These are phyloP conservation scores for Halcyon chelicuti DNA, from an alignment of 2,797 vertebrate genomes.

Conservation along the genomic window DNA sequence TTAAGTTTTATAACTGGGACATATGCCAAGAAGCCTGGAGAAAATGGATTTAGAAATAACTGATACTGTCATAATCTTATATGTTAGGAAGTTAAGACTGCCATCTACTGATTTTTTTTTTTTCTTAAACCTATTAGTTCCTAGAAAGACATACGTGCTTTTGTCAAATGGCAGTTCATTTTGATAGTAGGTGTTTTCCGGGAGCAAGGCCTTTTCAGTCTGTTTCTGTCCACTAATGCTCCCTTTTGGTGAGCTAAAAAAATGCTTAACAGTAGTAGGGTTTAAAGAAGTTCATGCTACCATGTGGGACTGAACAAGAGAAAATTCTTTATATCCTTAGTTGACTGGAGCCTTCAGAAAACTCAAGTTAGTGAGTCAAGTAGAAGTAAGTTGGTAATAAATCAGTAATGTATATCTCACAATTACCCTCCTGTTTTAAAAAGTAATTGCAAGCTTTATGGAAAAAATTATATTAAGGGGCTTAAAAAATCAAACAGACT, in stretches of 20 bases:
- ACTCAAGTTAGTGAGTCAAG: background rate
- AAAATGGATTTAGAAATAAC: conserved; percentile 46
- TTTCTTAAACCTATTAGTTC: conserved; percentile 64
- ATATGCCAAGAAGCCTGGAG: background rate
- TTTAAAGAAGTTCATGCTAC: conserved; percentile 41
- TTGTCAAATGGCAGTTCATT: conserved; percentile 75
- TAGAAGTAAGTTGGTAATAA: conserved; percentile 46
- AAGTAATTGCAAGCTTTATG: background rate
- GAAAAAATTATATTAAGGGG: background rate
- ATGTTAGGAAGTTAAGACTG: conserved; percentile 89
- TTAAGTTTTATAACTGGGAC: conserved; percentile 41
- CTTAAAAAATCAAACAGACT: background rate
- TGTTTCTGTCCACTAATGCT: conserved; percentile 34
- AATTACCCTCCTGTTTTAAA: background rate
- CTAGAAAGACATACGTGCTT: conserved; percentile 50
- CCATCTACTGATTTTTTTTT: conserved; percentile 90
- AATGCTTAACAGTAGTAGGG: background rate
- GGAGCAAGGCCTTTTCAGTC: conserved; percentile 76
- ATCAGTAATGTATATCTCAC: background rate
- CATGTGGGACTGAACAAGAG: background rate
- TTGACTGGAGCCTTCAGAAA: conserved; percentile 47
- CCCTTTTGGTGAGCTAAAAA: conserved; percentile 34
- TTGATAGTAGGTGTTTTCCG: conserved; percentile 76
- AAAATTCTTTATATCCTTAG: background rate
- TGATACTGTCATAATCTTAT: background rate